Conservation (phyloP, 2,888 invertebrate species). For the Deilephila porcellus region DNA sequence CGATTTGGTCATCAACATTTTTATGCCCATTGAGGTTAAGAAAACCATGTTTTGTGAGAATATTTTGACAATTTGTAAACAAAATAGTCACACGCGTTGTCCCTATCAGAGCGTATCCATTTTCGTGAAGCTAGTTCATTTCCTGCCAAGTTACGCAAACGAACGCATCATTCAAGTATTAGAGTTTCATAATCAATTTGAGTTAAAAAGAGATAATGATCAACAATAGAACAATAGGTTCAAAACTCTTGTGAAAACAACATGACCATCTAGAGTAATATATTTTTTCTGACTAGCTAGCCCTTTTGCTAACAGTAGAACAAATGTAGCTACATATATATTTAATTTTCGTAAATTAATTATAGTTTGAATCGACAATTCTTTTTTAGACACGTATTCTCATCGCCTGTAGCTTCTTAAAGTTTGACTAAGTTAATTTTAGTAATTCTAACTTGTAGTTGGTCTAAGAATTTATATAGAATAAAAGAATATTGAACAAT, state of each 20-base stretch:
- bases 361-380: too few relatives aligned
- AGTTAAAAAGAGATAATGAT: constrained; percentile 23
- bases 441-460: too few relatives aligned
- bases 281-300: not conserved
- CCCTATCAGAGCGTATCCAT: not conserved
- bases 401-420: too few relatives aligned
- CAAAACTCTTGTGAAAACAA: constrained; percentile 32
- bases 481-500: too few relatives aligned
- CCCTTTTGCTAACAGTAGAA: not conserved
- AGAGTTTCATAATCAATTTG: constrained; percentile 25
- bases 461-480: too few relatives aligned
- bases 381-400: too few relatives aligned
- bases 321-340: not conserved
- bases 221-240: constrained; percentile 33
- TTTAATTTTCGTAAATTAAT: not conserved
- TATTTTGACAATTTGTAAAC: not conserved
- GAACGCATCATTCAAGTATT: constrained; percentile 6
- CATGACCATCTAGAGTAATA: not conserved
- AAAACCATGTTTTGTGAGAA: too few relatives aligned
- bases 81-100: not conserved
- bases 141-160: not conserved
- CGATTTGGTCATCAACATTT: too few relatives aligned
- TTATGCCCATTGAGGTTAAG: too few relatives aligned
- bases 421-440: too few relatives aligned
- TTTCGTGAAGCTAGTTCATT: not conserved